Evolutionary conservation across 2,113 vertebrate species (phyloP), one percentile per base, ranked within the genome.

Genomic region (Anolis carolinensis): DNA sequence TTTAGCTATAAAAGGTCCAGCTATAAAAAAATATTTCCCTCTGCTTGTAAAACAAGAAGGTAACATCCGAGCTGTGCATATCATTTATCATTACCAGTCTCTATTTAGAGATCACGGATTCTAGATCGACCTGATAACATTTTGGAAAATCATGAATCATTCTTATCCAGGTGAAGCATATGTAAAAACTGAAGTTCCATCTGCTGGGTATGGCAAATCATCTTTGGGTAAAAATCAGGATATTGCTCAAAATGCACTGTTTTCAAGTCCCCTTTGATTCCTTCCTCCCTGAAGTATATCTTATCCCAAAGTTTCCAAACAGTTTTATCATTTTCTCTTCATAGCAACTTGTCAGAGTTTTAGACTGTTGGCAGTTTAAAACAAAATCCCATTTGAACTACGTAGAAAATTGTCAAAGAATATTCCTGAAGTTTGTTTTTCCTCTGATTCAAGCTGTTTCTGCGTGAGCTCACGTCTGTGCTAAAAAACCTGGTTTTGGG

Each of bases 401-500:
- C 55, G 0, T 1, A 71, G 52, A 88, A 70, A 86, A 77, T 0
- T 0, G 59, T 4, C 0, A n/a, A 77, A 80, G n/a, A 80, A 87
- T n/a, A 39, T 86, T 88, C 93, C 84, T 34, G 5, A 10, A 78
- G 10, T 88, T 87, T 89, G 86, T 5, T 65, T 14, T 73, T 44
- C 65, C 65, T 6, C 30, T n/a, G 10, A 5, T 27, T 76, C 36
- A 81, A 30, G 55, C 55, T 21, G 79, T 21, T 2, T 81, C 88
- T 67, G 34, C 83, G 50, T 63, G 79, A 78, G 44, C n/a, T 95
- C 88, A 89, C 25, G 76, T 30, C 82, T 50, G 65, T 25, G 87
- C 68, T 0, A 36, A 86, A 89, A 96, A 95, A 79, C 85, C 96
- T 96, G 90, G 23, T 44, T 44, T 44, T 44, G 39, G 39, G 39